phyloP scores from a whole-genome alignment of 2,888 invertebrate species.

The Hydrotaea diabolus region DNA sequence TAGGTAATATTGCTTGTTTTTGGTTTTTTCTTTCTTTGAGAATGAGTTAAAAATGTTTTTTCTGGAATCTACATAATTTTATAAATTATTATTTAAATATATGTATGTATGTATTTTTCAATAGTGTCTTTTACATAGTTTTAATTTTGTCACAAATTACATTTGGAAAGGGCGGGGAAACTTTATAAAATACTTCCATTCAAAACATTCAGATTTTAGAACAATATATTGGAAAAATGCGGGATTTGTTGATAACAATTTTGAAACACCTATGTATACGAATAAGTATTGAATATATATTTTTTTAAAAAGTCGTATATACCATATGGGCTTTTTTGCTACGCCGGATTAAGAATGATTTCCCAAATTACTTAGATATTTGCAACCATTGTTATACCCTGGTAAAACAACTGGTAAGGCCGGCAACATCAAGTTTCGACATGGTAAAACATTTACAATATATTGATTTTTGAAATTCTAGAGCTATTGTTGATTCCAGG shows the following conservation, averaged over 20 bases:
- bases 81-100: conserved; percentile 26
- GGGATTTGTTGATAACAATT: conserved; percentile 45
- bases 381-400: conserved; percentile 27
- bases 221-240: conserved; percentile 40
- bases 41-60: conserved; percentile 28
- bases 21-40: conserved; percentile 37
- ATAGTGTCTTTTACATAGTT: conserved; percentile 56
- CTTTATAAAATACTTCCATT: conserved; percentile 52
- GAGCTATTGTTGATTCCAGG: no score
- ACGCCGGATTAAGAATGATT: conserved; percentile 51
- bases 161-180: conserved; percentile 42
- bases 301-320: conserved; percentile 11
- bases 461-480: background rate
- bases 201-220: conserved; percentile 59
- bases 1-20: conserved; percentile 63
- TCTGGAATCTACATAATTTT: conserved; percentile 1
- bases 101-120: conserved; percentile 50
- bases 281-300: conserved; percentile 23
- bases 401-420: conserved; percentile 15
- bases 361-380: background rate
- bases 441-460: background rate
- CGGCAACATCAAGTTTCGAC: background rate
- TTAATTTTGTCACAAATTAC: conserved; percentile 13
- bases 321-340: background rate
- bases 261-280: conserved; percentile 49